A percentile compares a stretch with the other conserved stretches of the same genome.
These are phyloP conservation scores for Tenualosa thibaudeaui DNA, from an alignment of 2,797 vertebrate genomes.

Conservation along the genomic window DNA sequence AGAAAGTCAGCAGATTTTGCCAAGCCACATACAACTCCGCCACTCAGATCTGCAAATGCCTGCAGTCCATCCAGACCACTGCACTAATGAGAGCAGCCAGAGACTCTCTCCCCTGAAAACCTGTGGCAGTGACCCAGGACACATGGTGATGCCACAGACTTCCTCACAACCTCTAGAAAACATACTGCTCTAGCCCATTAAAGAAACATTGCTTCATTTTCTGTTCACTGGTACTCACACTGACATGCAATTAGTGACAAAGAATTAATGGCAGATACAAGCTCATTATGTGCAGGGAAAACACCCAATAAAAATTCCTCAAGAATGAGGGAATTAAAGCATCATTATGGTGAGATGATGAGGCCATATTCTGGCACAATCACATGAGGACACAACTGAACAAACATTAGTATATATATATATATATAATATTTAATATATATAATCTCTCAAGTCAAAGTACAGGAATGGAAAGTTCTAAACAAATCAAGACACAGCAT, in stretches of 20 bases:
- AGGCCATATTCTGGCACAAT: not conserved
- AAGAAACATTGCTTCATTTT: not conserved
- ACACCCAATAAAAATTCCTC: not conserved
- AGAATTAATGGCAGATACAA: not conserved
- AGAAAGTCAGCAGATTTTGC: slow-evolving; percentile 26
- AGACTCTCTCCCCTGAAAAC: not conserved
- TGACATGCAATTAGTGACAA: not conserved
- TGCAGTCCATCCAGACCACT: slow-evolving; percentile 12
- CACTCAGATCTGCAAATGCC: slow-evolving; percentile 18
- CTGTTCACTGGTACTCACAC: not conserved
- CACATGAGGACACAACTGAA: not conserved
- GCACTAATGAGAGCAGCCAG: not conserved
- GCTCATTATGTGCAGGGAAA: not conserved
- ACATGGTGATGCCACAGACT: not conserved
- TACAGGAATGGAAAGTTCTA: not conserved
- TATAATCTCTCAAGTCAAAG: not conserved
- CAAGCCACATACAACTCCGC: slow-evolving; percentile 24
- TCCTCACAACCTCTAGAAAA: not conserved
- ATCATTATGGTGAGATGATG: not conserved
- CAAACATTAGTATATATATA: not conserved
- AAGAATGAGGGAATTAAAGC: not conserved
- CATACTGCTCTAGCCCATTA: not conserved
- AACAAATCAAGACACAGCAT: not conserved
- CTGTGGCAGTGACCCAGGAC: not conserved
- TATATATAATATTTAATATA: not conserved